Conservation (phyloP, 2,797 vertebrate genomes). For the Hydrocynus forskahlii region DNA sequence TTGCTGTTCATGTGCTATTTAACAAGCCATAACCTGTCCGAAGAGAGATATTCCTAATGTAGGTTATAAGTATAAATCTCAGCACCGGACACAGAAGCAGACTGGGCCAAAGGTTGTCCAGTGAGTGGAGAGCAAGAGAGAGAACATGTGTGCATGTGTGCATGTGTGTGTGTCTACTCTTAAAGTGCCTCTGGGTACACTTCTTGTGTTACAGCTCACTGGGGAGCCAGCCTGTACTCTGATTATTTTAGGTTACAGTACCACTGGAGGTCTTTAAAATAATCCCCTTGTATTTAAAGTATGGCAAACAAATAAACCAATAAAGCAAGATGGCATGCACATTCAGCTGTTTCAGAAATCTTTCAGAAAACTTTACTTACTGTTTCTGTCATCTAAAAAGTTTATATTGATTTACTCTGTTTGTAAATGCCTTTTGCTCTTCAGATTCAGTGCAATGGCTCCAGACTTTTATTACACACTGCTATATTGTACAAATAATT, state of each 20-base stretch:
- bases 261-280: neutral
- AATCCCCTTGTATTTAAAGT: neutral
- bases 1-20: constrained; percentile 60
- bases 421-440: too few relatives aligned
- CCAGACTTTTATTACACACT: too few relatives aligned
- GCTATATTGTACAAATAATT: too few relatives aligned
- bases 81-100: neutral
- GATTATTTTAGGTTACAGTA: neutral
- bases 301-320: neutral
- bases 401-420: too few relatives aligned
- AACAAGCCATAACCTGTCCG: constrained; percentile 57
- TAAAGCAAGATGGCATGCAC: too few relatives aligned
- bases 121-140: neutral
- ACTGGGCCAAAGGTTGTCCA: neutral
- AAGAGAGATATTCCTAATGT: constrained; percentile 50
- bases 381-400: too few relatives aligned
- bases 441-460: too few relatives aligned
- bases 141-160: neutral
- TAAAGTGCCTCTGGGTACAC: neutral
- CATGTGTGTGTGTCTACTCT: neutral
- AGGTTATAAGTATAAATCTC: constrained; percentile 14
- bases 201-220: constrained; percentile 12
- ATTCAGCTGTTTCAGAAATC: too few relatives aligned
- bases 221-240: neutral
- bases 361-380: too few relatives aligned